These are phyloP conservation scores for Linyphia triangularis DNA, from an alignment of 2,888 invertebrate genomes.

Conservation along the genomic window DNA sequence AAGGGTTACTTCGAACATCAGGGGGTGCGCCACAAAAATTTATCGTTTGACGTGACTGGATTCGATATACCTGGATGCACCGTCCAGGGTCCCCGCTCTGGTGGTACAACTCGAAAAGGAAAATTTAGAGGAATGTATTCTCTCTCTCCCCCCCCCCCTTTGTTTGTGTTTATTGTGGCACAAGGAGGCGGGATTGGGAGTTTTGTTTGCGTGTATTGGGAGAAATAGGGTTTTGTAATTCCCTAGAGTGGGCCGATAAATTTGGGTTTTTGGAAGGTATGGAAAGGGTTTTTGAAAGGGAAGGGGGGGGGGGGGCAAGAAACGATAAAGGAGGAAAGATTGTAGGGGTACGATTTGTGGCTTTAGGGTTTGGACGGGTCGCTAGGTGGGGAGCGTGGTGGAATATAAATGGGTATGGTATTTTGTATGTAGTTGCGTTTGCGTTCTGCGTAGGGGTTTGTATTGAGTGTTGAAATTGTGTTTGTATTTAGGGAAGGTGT, in stretches of 20 bases:
- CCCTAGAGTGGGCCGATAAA: conserved; percentile 27
- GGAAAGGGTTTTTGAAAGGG: neutral
- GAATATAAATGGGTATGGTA: neutral
- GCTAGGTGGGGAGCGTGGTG: neutral
- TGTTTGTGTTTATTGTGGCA: conserved; percentile 32
- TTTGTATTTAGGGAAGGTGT: too few relatives aligned
- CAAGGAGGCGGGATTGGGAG: neutral
- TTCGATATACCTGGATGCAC: conserved; percentile 20
- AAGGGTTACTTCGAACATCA: neutral
- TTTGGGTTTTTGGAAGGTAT: neutral
- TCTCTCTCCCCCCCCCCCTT: neutral
- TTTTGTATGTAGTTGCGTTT: too few relatives aligned
- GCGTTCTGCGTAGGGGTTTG: too few relatives aligned
- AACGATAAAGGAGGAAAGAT: neutral
- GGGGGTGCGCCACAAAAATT: conserved; percentile 13
- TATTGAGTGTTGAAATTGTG: too few relatives aligned
- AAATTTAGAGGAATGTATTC: neutral
- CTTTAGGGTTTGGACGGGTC: neutral
- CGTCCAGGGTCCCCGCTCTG: neutral
- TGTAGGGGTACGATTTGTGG: neutral
- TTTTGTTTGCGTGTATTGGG: neutral
- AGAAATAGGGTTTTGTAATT: conserved; percentile 27
- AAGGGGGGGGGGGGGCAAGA: neutral
- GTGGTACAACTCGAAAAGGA: neutral
- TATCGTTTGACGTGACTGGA: conserved; percentile 30